Conservation (phyloP, 2,797 vertebrate species). For the Halcyon smyrnensis region DNA sequence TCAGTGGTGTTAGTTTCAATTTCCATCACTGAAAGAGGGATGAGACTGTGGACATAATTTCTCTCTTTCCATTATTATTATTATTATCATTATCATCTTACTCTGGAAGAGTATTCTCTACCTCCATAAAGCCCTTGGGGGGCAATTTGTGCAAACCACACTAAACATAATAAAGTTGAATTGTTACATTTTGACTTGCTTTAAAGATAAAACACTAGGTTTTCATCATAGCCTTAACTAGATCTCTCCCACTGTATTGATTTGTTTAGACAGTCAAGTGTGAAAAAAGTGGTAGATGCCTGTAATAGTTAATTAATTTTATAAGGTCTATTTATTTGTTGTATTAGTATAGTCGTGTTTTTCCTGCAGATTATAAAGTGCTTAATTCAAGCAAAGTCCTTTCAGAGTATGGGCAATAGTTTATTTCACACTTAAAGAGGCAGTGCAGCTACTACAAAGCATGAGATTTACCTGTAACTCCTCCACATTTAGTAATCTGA, state of each 20-base stretch:
- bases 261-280: constrained; percentile 39
- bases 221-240: constrained; percentile 6
- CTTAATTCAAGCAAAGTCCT: constrained; percentile 3
- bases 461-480: neutral
- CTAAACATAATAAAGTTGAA: constrained; percentile 5
- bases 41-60: neutral
- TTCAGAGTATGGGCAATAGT: neutral
- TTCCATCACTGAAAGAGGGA: neutral
- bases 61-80: neutral
- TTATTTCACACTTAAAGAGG: neutral
- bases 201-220: constrained; percentile 35
- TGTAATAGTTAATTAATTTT: constrained; percentile 28
- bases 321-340: neutral
- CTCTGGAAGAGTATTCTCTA: neutral
- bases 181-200: constrained; percentile 28
- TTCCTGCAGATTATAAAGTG: neutral
- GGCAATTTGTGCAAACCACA: neutral
- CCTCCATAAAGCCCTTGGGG: neutral
- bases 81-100: neutral
- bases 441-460: neutral
- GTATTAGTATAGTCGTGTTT: neutral
- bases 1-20: neutral
- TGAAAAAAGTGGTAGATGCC: neutral
- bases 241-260: constrained; percentile 3
- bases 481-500: neutral